Evolutionary conservation across 2,113 vertebrate genomes (phyloP), one percentile per base, ranked within the genome.

Genomic region (Dipodomys stephensi): DNA sequence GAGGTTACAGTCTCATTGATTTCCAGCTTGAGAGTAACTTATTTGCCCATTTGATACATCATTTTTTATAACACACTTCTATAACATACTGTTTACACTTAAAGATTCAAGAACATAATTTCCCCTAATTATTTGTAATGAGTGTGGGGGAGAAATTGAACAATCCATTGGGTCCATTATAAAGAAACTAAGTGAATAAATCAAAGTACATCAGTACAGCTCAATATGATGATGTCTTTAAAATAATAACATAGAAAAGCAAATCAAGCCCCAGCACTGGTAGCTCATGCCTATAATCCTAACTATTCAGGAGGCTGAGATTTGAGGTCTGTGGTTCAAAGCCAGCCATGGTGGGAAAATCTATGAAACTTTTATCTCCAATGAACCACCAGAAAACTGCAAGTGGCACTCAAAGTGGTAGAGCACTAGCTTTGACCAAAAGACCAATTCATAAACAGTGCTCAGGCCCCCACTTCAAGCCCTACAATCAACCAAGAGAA

Each of bases 101-200:
- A 78, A 84, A 89, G 92, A 9, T 92, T 88, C 64, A 76, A 93
- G 32, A 92, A 73, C 68, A 71, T 73, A 27, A 72, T 86, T 74
- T 92, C 15, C 22, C 28, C 81, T 5, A 62, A 57, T 57, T 74
- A 22, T 74, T 64, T 95, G 6, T 73, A 81, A 68, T 89, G 8
- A 2, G 22, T 53, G 3, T 62, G 7, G 49, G 25, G 8, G 67
- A 16, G 15, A 2, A 7, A n/a, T 13, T 68, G 27, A 87, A 79
- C 6, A 92, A 67, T 30, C 76, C 27, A 87, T 83, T 39, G 89
- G n/a, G 1, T 74, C 69, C 23, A 10, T 85, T 57, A 57, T 57
- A 57, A 57, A 13, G 53, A 57, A 30, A 69, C 27, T 83, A 13
- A 83, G 62, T 92, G 87, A 90, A 77, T 74, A 62, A 74, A 93